phyloP scores from a whole-genome alignment of 1,140 invertebrate genomes.

The Achatina immaculata region DNA sequence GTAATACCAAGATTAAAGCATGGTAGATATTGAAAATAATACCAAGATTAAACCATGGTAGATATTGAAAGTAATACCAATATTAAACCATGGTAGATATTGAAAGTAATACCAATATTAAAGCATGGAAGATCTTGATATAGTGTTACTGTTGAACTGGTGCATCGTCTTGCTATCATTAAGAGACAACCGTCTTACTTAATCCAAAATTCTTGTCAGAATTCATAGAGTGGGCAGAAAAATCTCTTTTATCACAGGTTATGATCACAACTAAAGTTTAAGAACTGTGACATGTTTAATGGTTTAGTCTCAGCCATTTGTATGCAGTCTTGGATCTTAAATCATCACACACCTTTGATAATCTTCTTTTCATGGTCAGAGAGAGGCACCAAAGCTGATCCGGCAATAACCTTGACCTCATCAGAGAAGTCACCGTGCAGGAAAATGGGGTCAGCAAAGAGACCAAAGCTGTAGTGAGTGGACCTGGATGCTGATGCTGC shows the following conservation, averaged over 20 bases:
- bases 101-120: too few species aligned
- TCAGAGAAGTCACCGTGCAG: constrained; percentile 56
- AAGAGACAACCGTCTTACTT: too few species aligned
- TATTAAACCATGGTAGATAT: too few species aligned
- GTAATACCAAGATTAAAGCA: too few species aligned
- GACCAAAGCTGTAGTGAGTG: constrained; percentile 54
- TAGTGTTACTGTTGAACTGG: too few species aligned
- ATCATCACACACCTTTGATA: constrained; percentile 32
- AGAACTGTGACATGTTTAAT: not conserved
- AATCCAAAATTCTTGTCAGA: not conserved
- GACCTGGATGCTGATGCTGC: constrained; percentile 40
- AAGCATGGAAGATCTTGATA: too few species aligned
- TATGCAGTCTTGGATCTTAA: too few species aligned
- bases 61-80: too few species aligned
- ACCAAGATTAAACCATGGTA: too few species aligned
- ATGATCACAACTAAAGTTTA: not conserved
- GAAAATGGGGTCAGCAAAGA: constrained; percentile 57
- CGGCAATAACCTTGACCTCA: constrained; percentile 49
- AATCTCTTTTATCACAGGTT: not conserved
- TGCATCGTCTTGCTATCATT: too few species aligned
- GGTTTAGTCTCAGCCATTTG: too few species aligned
- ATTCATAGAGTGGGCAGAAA: not conserved
- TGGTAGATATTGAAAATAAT: too few species aligned
- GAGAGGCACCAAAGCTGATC: constrained; percentile 35
- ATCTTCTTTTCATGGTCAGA: constrained; percentile 47